Evolutionary conservation across 2,797 vertebrate genomes (phyloP).

Genomic region (Mormyrus hasselquistii): DNA sequence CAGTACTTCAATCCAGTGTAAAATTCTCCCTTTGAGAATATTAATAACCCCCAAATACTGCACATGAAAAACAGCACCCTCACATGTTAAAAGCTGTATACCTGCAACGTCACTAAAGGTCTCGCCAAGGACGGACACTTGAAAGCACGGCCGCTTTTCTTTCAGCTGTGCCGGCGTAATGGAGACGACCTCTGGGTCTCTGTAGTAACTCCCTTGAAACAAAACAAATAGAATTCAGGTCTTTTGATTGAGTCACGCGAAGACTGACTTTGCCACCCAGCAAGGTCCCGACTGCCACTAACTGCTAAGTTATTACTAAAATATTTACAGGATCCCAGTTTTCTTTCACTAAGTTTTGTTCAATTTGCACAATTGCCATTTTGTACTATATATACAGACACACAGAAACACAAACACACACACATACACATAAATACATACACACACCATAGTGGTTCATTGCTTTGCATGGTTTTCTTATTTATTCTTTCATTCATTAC

Average conservation of each 20-base stretch:
- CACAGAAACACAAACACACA: neutral
- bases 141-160: conserved; percentile 62
- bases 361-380: neutral
- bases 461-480: neutral
- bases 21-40: conserved; percentile 70
- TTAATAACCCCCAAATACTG: conserved; percentile 65
- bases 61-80: conserved; percentile 44
- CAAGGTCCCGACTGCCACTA: conserved; percentile 56
- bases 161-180: conserved; percentile 77
- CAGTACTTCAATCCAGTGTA: conserved; percentile 73
- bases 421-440: too few relatives aligned
- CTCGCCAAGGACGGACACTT: conserved; percentile 81
- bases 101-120: conserved; percentile 84
- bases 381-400: neutral
- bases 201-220: conserved; percentile 89
- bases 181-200: conserved; percentile 92
- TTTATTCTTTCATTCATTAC: neutral
- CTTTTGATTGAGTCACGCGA: conserved; percentile 66
- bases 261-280: conserved; percentile 34
- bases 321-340: conserved; percentile 65
- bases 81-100: conserved; percentile 56
- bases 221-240: conserved; percentile 78
- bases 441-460: neutral
- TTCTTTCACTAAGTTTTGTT: conserved; percentile 34
- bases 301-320: conserved; percentile 58